Conservation (phyloP, 1,140 invertebrate species). For the Drosophila hydei region DNA sequence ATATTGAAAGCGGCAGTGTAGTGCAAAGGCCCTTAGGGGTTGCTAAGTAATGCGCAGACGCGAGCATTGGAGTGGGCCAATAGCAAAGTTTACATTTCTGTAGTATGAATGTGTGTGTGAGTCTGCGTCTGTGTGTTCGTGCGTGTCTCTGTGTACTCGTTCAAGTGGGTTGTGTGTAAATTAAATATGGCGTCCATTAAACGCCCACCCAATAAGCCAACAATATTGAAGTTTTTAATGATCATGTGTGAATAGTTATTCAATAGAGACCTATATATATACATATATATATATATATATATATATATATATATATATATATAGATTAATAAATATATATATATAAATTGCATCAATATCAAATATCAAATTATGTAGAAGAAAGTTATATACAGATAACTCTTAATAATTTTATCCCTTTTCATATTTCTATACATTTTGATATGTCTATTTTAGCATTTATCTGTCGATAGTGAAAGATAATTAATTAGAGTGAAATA, state of each 20-base stretch:
- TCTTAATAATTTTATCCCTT: no score
- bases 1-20: neutral
- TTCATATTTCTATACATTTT: no score
- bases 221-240: slow-evolving; percentile 20
- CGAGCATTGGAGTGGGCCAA: slow-evolving; percentile 58
- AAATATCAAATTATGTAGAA: no score
- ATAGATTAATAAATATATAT: no score
- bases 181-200: slow-evolving; percentile 71
- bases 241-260: slow-evolving; percentile 22
- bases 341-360: no score
- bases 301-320: no score
- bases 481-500: no score
- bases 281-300: slow-evolving; percentile 35
- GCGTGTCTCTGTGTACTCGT: slow-evolving; percentile 29
- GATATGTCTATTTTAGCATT: no score
- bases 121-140: neutral
- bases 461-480: no score
- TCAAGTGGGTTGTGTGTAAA: slow-evolving; percentile 57
- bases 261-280: slow-evolving; percentile 2
- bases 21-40: slow-evolving; percentile 43
- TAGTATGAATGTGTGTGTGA: slow-evolving; percentile 27
- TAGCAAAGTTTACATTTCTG: slow-evolving; percentile 55
- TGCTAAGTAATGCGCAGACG: slow-evolving; percentile 61
- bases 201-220: slow-evolving; percentile 38
- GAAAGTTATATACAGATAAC: no score